Evolutionary conservation across 1,140 invertebrate genomes (phyloP).

Genomic region (Dendroctonus valens): DNA sequence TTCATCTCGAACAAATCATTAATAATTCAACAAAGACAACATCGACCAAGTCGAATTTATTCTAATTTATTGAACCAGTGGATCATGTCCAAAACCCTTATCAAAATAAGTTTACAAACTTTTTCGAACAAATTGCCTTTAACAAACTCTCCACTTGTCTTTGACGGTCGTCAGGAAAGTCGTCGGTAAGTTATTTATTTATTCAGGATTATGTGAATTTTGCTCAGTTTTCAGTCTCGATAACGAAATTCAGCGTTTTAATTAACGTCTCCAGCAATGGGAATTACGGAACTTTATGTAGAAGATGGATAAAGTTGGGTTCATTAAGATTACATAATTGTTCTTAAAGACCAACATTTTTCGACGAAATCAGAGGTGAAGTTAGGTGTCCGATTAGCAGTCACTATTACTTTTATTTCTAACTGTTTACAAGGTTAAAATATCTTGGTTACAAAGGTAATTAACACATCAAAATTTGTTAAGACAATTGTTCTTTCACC

Average conservation of each 20-base stretch:
- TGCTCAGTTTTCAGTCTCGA: slow-evolving; percentile 3
- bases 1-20: too few relatives aligned
- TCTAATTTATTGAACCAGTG: slow-evolving; percentile 10
- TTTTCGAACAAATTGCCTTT: slow-evolving; percentile 23
- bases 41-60: not conserved
- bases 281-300: slow-evolving; percentile 11
- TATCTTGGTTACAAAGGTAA: too few relatives aligned
- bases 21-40: too few relatives aligned
- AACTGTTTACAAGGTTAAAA: too few relatives aligned
- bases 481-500: too few relatives aligned
- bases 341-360: slow-evolving; percentile 3
- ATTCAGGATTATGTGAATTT: slow-evolving; percentile 18
- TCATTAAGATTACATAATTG: slow-evolving; percentile 15
- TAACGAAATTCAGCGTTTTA: slow-evolving; percentile 23
- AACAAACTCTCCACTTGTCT: slow-evolving; percentile 14
- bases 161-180: slow-evolving; percentile 7
- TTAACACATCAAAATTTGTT: too few relatives aligned
- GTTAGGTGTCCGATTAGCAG: too few relatives aligned
- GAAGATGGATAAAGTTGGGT: not conserved
- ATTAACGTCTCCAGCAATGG: slow-evolving; percentile 13
- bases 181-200: slow-evolving; percentile 22
- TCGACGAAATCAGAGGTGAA: too few relatives aligned
- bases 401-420: too few relatives aligned
- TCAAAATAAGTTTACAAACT: slow-evolving; percentile 11
- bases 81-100: slow-evolving; percentile 1